Conservation (phyloP, 1,140 invertebrate species). For the Cotesia typhae region DNA sequence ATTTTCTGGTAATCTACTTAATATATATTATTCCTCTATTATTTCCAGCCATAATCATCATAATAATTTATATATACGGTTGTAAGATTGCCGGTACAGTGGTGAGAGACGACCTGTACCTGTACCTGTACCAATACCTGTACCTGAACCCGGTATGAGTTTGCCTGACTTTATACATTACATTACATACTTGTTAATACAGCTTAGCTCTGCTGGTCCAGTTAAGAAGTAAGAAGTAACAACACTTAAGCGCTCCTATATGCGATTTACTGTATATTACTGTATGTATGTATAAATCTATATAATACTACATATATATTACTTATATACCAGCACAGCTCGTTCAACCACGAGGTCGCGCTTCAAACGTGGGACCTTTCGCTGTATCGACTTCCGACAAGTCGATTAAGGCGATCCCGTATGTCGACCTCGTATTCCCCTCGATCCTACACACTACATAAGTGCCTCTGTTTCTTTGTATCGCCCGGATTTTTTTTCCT, state of each 20-base stretch:
- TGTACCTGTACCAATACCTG: background rate
- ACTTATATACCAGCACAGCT: background rate
- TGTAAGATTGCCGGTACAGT: too few species aligned
- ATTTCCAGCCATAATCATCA: too few species aligned
- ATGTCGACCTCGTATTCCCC: slow-evolving; percentile 35
- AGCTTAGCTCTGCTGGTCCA: too few species aligned
- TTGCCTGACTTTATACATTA: slow-evolving; percentile 4
- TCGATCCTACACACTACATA: slow-evolving; percentile 14
- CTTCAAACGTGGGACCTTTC: slow-evolving; percentile 38
- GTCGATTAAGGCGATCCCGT: slow-evolving; percentile 40
- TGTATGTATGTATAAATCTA: background rate
- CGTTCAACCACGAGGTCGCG: slow-evolving; percentile 32
- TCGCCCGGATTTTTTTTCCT: background rate
- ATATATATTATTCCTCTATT: too few species aligned
- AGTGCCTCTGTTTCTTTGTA: slow-evolving; percentile 10
- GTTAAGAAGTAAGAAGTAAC: too few species aligned
- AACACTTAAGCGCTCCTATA: too few species aligned
- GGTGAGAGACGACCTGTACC: too few species aligned
- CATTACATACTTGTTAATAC: background rate
- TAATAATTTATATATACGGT: too few species aligned
- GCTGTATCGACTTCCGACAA: slow-evolving; percentile 39
- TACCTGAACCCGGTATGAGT: background rate
- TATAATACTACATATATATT: background rate
- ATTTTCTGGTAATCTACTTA: background rate
- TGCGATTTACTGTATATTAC: too few species aligned